A percentile compares a stretch with the other conserved stretches of the same genome.
phyloP scores from a whole-genome alignment of 2,888 invertebrate genomes.

The Venusia cambrica region DNA sequence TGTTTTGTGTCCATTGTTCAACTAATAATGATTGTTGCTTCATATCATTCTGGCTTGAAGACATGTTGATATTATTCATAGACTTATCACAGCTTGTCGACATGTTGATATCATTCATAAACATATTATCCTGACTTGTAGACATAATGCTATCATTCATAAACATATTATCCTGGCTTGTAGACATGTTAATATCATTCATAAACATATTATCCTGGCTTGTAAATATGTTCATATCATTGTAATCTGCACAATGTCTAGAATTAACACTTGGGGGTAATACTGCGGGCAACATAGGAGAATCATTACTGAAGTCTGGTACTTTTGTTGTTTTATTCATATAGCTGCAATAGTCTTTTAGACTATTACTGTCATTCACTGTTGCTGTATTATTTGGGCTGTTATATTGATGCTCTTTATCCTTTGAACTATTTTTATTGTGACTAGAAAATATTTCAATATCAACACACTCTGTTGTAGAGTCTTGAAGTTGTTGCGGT shows the following conservation, averaged over 20 bases:
- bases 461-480: not conserved
- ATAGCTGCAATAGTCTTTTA: too few species aligned
- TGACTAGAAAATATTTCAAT: not conserved
- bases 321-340: not conserved
- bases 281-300: not conserved
- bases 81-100: too few species aligned
- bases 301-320: not conserved
- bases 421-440: not conserved
- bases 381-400: not conserved
- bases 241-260: slow-evolving; percentile 9
- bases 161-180: not conserved
- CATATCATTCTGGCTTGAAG: too few species aligned
- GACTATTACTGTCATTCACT: too few species aligned
- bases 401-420: not conserved
- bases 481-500: too few species aligned
- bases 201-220: not conserved
- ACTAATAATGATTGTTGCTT: not conserved
- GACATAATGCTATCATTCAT: not conserved
- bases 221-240: slow-evolving; percentile 6
- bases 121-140: too few species aligned
- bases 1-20: slow-evolving; percentile 5
- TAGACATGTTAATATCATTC: slow-evolving; percentile 2
- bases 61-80: too few species aligned
- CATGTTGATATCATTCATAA: too few species aligned
- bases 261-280: not conserved